Evolutionary conservation across 2,113 vertebrate species (phyloP), one percentile per base, ranked within the genome.

Genomic region (Onychostoma macrolepis): DNA sequence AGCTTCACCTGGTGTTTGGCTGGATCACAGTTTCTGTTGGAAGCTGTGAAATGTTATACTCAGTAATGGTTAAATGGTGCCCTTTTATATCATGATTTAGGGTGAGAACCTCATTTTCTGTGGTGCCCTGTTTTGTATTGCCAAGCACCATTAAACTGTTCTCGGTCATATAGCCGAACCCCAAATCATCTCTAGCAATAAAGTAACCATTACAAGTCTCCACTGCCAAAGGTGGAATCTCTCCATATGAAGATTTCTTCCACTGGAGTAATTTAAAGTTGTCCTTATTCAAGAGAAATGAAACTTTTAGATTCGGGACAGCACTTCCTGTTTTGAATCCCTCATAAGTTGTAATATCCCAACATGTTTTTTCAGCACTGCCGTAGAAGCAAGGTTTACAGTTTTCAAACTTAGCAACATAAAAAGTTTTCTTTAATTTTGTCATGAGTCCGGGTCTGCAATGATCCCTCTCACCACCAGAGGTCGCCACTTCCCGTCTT

Each of bases 51-150:
- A 33, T 80, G 78, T 24, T 58, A 58, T n/a, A 80, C 15, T 58
- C 1, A 2, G 11, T 33, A 30, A 56, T 58, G 50, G 5, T 80
- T 58, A 80, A 36, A 80, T 33, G 30, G 0, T 80, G 28, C 28
- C 48, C 26, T 80, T 80, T 56, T 24, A 80, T 80, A 38, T 80
- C 77, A 53, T 17, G 48, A 19, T 58, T 80, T 41, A 80, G n/a
- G 77, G 77, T 36, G 77, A 80, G 50, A 21, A 56, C 48, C 24
- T 80, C 78, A 24, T 36, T 58, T 36, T 80, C 15, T 10, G 41
- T 38, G 17, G 24, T 30, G 11, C 0, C 4, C 19, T 53, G n/a
- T 53, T 26, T 30, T 56, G 1, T 56, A 56, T 8, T 6, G 8
- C n/a, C 41, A 28, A 78, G 10, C 41, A 1, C 12, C 7, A 78